A percentile compares a stretch with the other conserved stretches of the same genome.
phyloP scores from a whole-genome alignment of 2,888 invertebrate genomes.

The Amiota mariae region DNA sequence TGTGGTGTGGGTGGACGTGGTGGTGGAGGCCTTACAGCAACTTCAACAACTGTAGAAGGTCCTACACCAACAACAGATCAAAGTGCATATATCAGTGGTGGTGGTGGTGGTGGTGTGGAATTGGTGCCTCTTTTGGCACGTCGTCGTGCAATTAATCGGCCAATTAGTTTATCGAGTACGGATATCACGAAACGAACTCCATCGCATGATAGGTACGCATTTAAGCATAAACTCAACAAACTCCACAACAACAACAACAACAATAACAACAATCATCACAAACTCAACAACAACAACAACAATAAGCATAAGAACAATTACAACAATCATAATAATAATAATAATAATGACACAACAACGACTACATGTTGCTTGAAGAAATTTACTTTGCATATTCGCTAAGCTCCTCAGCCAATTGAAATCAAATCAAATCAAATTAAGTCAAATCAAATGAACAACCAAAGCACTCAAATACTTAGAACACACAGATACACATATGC shows the following conservation, averaged over 20 bases:
- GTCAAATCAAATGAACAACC: too few species aligned
- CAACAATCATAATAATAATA: conserved; percentile 57
- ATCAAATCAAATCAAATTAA: too few species aligned
- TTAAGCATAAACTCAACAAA: conserved; percentile 61
- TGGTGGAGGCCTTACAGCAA: conserved; percentile 17
- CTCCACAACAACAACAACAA: conserved; percentile 51
- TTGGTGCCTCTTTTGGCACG: conserved; percentile 84
- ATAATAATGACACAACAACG: conserved; percentile 53
- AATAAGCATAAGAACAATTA: conserved; percentile 50
- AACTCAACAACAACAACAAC: conserved; percentile 34
- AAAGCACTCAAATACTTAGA: too few species aligned
- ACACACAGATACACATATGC: neutral
- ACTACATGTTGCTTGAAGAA: conserved; percentile 73
- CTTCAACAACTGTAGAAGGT: conserved; percentile 18
- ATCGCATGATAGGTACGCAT: conserved; percentile 73
- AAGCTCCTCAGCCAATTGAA: conserved; percentile 40
- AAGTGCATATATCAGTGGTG: conserved; percentile 68
- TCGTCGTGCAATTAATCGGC: conserved; percentile 76
- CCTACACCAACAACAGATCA: conserved; percentile 40
- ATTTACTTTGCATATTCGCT: conserved; percentile 73
- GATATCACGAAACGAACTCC: conserved; percentile 75
- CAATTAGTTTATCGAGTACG: conserved; percentile 76
- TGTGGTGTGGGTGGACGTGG: neutral
- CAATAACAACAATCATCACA: conserved; percentile 40
- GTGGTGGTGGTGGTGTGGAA: conserved; percentile 79